These are phyloP conservation scores for Grammomys surdaster DNA, from an alignment of 2,113 vertebrate species.

Conservation along the genomic window DNA sequence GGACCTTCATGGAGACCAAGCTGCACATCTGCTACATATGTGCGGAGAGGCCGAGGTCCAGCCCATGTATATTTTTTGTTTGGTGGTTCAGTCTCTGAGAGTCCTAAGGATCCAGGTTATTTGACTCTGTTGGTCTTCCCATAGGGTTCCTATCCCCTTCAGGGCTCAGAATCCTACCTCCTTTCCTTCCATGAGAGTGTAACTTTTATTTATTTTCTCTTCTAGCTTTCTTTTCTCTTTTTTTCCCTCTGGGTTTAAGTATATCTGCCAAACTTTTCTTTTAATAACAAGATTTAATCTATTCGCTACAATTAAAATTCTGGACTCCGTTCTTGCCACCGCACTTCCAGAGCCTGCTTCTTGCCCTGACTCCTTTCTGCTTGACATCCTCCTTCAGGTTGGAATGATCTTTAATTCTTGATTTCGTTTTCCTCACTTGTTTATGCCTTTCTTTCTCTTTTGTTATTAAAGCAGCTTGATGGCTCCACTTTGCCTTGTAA, in stretches of 20 bases:
- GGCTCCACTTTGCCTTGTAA: neutral
- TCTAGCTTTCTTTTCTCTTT: neutral
- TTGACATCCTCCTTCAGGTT: neutral
- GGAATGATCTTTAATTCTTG: neutral
- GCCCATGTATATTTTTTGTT: too few relatives aligned
- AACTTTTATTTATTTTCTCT: neutral
- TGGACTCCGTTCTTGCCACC: neutral
- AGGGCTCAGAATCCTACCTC: too few relatives aligned
- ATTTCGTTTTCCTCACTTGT: neutral
- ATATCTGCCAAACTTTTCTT: neutral
- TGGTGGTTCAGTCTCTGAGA: too few relatives aligned
- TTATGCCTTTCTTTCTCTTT: neutral
- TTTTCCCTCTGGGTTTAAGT: neutral
- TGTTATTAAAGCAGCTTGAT: neutral
- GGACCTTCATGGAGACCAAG: too few relatives aligned
- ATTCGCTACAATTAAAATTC: fast-evolving
- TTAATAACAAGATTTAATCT: neutral
- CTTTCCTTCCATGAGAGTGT: too few relatives aligned
- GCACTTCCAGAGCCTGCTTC: neutral
- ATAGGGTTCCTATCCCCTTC: too few relatives aligned
- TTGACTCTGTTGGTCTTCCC: too few relatives aligned
- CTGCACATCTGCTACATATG: too few relatives aligned
- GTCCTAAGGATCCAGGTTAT: too few relatives aligned
- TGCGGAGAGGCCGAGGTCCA: too few relatives aligned
- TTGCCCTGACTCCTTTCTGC: too few relatives aligned